Evolutionary conservation across 2,113 vertebrate genomes (phyloP).

Genomic region (Indicator maculatus): DNA sequence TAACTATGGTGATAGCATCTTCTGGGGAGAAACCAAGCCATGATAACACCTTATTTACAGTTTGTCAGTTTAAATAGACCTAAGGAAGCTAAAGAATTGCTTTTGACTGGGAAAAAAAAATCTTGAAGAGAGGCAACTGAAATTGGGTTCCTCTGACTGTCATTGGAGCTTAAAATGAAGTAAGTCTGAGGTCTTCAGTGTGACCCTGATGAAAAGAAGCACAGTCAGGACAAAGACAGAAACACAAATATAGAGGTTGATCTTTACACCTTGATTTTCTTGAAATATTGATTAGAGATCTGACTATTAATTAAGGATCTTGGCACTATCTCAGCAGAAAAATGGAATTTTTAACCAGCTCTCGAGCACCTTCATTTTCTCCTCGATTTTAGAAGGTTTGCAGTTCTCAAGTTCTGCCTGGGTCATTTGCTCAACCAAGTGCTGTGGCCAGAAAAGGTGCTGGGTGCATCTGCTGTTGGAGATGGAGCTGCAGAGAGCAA

Average conservation of each 20-base stretch:
- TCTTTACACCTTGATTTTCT: constrained; percentile 8
- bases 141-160: background rate
- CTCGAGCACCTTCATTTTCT: background rate
- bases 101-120: background rate
- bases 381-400: background rate
- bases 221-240: background rate
- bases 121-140: background rate
- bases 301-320: constrained; percentile 30
- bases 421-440: background rate
- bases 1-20: background rate
- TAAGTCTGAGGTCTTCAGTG: background rate
- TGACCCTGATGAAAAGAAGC: background rate
- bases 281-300: constrained; percentile 8
- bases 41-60: background rate
- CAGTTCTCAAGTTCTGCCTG: background rate
- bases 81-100: background rate
- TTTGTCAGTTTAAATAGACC: background rate
- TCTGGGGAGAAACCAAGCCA: background rate
- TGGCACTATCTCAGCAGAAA: background rate
- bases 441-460: fast-evolving
- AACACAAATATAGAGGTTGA: background rate
- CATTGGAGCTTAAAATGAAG: constrained; percentile 26
- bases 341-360: background rate
- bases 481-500: no score
- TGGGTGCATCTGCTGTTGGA: fast-evolving